Evolutionary conservation across 2,797 vertebrate species (phyloP).

Genomic region (Centropyge bicolor): DNA sequence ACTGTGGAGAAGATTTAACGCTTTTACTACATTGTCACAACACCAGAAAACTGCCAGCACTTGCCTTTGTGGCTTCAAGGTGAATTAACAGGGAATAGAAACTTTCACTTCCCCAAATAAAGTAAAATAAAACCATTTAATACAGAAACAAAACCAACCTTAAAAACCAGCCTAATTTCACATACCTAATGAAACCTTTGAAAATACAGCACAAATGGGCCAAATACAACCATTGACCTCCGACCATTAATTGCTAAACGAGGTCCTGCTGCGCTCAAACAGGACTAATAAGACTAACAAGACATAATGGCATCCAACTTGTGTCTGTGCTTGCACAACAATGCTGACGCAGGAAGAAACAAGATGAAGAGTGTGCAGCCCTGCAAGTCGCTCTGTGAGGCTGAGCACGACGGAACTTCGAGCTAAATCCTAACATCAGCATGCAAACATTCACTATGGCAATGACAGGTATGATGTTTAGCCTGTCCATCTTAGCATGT

Average conservation of each 20-base stretch:
- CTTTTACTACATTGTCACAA: not conserved
- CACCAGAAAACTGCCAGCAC: not conserved
- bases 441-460: not conserved
- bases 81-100: conserved; percentile 15
- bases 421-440: not conserved
- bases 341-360: not conserved
- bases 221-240: not conserved
- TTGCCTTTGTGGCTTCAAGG: not conserved
- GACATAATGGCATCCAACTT: conserved; percentile 12
- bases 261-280: conserved; percentile 15
- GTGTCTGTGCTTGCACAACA: not conserved
- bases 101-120: conserved; percentile 22
- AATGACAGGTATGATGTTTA: no score
- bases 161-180: not conserved
- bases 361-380: not conserved
- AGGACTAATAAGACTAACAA: conserved; percentile 3
- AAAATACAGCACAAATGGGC: not conserved
- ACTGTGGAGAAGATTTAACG: not conserved
- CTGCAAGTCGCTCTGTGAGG: not conserved
- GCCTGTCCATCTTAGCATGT: not conserved
- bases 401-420: not conserved
- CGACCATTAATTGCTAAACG: not conserved
- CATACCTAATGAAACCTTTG: not conserved
- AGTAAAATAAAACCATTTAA: not conserved
- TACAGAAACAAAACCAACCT: not conserved